Conservation (phyloP, 2,797 vertebrate genomes). For the Periparus ater region DNA sequence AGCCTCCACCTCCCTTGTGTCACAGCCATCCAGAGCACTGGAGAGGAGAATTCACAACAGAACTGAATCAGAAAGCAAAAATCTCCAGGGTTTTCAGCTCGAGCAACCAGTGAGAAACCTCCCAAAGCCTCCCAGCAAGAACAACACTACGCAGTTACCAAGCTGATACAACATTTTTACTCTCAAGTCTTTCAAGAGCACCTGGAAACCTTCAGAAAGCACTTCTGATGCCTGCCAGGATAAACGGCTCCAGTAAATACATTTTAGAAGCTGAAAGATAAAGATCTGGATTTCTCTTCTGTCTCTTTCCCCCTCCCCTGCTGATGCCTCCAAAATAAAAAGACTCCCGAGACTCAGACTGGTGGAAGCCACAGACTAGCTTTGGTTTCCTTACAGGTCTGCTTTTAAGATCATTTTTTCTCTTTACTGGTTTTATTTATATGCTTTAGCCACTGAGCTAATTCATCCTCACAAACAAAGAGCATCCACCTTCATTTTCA, state of each 20-base stretch:
- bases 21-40: not conserved
- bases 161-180: not conserved
- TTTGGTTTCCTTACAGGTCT: not conserved
- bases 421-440: not conserved
- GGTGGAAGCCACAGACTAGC: not conserved
- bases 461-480: constrained; percentile 4
- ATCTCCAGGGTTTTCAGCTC: not conserved
- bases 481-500: not conserved
- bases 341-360: not conserved
- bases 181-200: not conserved
- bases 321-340: not conserved
- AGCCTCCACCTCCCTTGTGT: not conserved
- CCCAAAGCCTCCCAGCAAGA: not conserved
- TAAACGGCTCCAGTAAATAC: not conserved
- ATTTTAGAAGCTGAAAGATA: not conserved
- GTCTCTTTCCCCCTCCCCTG: not conserved
- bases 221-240: not conserved
- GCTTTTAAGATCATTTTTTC: not conserved
- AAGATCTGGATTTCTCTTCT: not conserved
- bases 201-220: not conserved
- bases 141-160: not conserved
- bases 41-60: not conserved
- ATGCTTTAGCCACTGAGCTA: not conserved
- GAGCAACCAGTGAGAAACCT: not conserved
- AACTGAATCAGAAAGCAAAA: accelerated